A percentile compares a stretch with the other conserved stretches of the same genome.
phyloP scores from a whole-genome alignment of 1,140 invertebrate genomes.

The Tenebrio molitor region DNA sequence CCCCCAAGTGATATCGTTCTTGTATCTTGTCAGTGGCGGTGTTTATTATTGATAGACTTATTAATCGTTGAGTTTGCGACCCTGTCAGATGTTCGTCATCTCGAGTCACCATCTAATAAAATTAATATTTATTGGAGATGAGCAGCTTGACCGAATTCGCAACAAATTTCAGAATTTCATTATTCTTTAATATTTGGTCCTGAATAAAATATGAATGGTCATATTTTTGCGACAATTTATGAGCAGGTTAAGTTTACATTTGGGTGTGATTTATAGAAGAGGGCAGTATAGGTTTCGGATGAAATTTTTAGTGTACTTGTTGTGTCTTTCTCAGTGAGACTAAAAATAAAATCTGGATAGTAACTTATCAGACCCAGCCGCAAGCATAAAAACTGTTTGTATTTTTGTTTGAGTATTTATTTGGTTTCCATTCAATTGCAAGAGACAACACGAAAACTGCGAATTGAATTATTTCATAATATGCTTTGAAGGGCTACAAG shows the following conservation, averaged over 20 bases:
- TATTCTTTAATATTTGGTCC: background rate
- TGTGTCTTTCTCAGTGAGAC: background rate
- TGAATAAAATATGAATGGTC: background rate
- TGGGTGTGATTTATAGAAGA: background rate
- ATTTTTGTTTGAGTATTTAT: too few relatives aligned
- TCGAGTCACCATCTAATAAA: background rate
- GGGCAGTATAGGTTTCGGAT: background rate
- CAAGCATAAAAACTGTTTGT: too few relatives aligned
- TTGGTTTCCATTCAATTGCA: too few relatives aligned
- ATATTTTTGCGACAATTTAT: background rate
- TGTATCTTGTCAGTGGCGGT: conserved; percentile 3
- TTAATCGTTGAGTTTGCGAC: conserved; percentile 10
- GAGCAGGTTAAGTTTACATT: background rate
- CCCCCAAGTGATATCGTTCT: conserved; percentile 5
- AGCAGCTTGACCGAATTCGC: background rate
- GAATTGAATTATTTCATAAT: too few relatives aligned
- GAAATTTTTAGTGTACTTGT: too few relatives aligned
- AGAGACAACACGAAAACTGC: too few relatives aligned
- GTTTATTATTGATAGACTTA: conserved; percentile 33
- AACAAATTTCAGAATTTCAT: background rate
- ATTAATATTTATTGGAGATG: conserved; percentile 22
- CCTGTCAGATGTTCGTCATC: background rate
- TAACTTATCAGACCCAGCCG: too few relatives aligned
- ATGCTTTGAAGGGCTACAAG: too few relatives aligned
- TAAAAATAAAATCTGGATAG: too few relatives aligned